A percentile compares a stretch with the other conserved stretches of the same genome.
These are phyloP conservation scores for Dendropsophus ebraccatus DNA, from an alignment of 2,113 vertebrate genomes.

Conservation along the genomic window DNA sequence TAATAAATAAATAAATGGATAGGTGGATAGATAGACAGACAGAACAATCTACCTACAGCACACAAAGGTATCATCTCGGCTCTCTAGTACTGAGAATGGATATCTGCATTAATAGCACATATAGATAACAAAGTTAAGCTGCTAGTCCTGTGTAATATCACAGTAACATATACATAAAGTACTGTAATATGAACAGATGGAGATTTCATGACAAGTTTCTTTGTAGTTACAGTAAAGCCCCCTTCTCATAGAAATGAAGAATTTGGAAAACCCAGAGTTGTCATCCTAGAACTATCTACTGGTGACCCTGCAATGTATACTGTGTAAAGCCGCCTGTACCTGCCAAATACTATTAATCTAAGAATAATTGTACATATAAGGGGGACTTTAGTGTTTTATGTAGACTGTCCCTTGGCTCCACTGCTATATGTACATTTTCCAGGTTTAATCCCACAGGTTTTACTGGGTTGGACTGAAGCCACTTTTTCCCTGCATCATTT, in stretches of 20 bases:
- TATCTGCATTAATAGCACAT: background rate
- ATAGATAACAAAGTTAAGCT: background rate
- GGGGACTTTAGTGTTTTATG: background rate
- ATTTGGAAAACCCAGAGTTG: background rate
- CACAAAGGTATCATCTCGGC: too few relatives aligned
- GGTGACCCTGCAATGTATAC: background rate
- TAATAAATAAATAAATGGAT: too few relatives aligned
- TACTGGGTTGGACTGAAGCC: slow-evolving; percentile 12
- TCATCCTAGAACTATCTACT: background rate
- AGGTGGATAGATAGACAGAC: too few relatives aligned
- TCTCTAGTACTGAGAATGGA: background rate
- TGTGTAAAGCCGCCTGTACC: background rate
- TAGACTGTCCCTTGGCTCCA: background rate
- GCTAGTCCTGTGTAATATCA: background rate
- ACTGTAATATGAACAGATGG: background rate
- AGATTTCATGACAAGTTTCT: background rate
- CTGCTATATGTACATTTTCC: background rate
- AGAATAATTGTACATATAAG: background rate
- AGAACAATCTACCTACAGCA: too few relatives aligned
- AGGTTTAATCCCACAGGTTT: background rate
- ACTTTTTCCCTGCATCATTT: background rate
- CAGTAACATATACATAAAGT: background rate
- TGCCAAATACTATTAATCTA: background rate
- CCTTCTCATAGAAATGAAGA: background rate
- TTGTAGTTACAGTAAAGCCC: background rate